Evolutionary conservation across 2,888 invertebrate species (phyloP).

Genomic region (Volucella inflata): DNA sequence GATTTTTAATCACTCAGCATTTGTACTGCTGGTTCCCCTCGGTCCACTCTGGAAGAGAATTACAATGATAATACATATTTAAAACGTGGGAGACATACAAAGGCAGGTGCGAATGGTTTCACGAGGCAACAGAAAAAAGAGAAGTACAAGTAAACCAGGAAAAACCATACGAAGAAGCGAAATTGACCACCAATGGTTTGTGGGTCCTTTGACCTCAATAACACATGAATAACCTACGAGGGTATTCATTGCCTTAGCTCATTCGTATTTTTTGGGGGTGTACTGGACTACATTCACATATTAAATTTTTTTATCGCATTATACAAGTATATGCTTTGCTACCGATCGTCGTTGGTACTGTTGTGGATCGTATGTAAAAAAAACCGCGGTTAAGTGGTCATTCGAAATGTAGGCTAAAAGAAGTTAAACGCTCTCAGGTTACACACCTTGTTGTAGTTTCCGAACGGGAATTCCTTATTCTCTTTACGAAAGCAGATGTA

Average conservation of each 20-base stretch:
- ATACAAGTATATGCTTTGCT: no score
- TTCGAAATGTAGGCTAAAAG: conserved; percentile 29
- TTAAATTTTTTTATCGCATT: conserved; percentile 18
- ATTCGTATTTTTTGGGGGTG: conserved; percentile 2
- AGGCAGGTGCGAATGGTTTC: conserved; percentile 66
- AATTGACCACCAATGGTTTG: conserved; percentile 42
- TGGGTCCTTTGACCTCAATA: conserved; percentile 69
- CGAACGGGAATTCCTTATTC: not conserved
- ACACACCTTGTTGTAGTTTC: conserved; percentile 2
- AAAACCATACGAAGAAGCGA: conserved; percentile 12
- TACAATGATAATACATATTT: conserved; percentile 44
- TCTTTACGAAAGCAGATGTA: conserved; percentile 25
- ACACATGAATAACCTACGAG: conserved; percentile 27
- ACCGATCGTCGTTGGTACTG: no score
- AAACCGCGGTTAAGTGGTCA: conserved; percentile 43
- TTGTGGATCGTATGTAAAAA: not conserved
- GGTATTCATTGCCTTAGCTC: not conserved
- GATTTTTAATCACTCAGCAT: conserved; percentile 26
- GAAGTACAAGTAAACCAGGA: not conserved
- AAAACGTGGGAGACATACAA: conserved; percentile 60
- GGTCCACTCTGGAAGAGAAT: conserved; percentile 31
- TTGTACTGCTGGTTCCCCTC: conserved; percentile 62
- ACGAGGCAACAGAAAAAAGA: conserved; percentile 22
- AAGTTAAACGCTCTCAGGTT: conserved; percentile 26
- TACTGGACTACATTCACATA: conserved; percentile 26